A percentile compares a stretch with the other conserved stretches of the same genome.
phyloP scores from a whole-genome alignment of 2,113 vertebrate species.

The Seriola dumerili region DNA sequence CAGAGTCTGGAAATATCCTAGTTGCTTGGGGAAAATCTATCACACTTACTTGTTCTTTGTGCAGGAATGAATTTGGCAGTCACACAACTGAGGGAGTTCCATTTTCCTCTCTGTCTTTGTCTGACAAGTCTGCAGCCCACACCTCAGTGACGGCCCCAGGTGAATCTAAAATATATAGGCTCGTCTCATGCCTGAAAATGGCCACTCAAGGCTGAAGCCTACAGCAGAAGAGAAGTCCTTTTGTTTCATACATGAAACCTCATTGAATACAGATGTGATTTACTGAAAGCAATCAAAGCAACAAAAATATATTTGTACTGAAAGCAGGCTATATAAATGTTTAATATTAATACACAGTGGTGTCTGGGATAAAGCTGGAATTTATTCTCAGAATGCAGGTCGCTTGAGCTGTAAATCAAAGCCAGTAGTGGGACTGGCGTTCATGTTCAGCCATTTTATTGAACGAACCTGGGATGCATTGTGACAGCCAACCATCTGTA shows the following conservation, averaged over 20 bases:
- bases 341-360: background rate
- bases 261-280: slow-evolving; percentile 28
- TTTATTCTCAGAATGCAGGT: background rate
- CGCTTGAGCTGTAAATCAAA: slow-evolving; percentile 12
- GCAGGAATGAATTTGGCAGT: slow-evolving; percentile 58
- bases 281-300: slow-evolving; percentile 3
- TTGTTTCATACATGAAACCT: slow-evolving; percentile 4
- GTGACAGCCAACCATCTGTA: slow-evolving; percentile 13
- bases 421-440: background rate
- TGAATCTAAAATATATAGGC: slow-evolving; percentile 43
- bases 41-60: slow-evolving; percentile 50
- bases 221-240: background rate
- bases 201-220: slow-evolving; percentile 12
- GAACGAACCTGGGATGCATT: background rate
- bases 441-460: background rate
- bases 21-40: slow-evolving; percentile 65
- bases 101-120: slow-evolving; percentile 60
- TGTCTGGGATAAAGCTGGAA: slow-evolving; percentile 9
- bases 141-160: slow-evolving; percentile 47
- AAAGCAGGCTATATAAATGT: slow-evolving; percentile 4
- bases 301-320: slow-evolving; percentile 3
- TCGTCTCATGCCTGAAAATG: slow-evolving; percentile 42
- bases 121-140: slow-evolving; percentile 51
- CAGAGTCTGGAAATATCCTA: slow-evolving; percentile 59
- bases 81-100: slow-evolving; percentile 46